Evolutionary conservation across 2,888 invertebrate species (phyloP).

Genomic region (Chrysolina oricalcia): DNA sequence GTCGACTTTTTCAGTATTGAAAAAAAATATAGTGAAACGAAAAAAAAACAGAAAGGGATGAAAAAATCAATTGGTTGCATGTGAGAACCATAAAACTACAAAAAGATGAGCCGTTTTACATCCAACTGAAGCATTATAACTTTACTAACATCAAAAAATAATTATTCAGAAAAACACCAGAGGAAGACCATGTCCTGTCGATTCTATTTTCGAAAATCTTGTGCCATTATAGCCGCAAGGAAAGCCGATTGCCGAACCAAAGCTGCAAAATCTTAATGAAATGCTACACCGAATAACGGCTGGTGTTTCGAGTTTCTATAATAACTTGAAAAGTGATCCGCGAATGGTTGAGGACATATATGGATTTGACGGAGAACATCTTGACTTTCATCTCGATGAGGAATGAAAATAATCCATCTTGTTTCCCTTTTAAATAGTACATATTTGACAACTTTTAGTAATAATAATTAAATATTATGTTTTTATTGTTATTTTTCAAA

Average conservation of each 20-base stretch:
- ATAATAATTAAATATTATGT: no score
- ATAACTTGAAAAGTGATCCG: no score
- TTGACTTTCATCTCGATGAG: no score
- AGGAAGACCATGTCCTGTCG: conserved; percentile 24
- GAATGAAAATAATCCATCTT: no score
- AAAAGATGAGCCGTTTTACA: conserved; percentile 23
- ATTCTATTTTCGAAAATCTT: conserved; percentile 31
- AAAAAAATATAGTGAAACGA: conserved; percentile 34
- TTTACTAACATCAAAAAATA: conserved; percentile 35
- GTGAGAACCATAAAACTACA: conserved; percentile 29
- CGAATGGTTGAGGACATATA: no score
- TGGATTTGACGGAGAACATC: no score
- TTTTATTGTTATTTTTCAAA: no score
- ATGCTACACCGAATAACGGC: conserved; percentile 41
- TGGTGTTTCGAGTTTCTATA: conserved; percentile 3
- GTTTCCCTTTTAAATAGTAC: no score
- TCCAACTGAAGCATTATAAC: conserved; percentile 23
- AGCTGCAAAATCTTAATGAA: conserved; percentile 38
- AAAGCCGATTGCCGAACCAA: conserved; percentile 41
- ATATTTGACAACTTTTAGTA: no score
- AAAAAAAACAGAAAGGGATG: conserved; percentile 31
- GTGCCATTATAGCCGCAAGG: conserved; percentile 41
- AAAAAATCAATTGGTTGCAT: conserved; percentile 37
- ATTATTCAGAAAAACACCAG: conserved; percentile 28
- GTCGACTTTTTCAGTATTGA: no score